Evolutionary conservation across 2,113 vertebrate genomes (phyloP).

Genomic region (Sapayoa aenigma): DNA sequence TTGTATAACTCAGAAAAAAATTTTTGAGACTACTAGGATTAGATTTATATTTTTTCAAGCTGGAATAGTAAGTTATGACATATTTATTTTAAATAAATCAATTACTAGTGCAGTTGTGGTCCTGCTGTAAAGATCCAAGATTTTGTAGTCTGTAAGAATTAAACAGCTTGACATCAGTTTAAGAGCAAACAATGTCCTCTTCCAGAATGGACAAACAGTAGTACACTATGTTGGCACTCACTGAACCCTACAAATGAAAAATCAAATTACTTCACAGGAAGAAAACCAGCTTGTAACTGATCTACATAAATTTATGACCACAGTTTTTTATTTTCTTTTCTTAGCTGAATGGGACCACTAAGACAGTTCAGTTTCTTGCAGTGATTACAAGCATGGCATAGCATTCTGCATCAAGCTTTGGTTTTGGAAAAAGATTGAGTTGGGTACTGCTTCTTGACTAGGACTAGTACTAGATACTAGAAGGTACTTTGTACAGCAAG

Average conservation of each 20-base stretch:
- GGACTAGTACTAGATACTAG: not conserved
- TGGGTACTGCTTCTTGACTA: not conserved
- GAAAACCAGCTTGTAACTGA: not conserved
- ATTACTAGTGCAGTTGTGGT: not conserved
- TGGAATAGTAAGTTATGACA: not conserved
- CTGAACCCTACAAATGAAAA: constrained; percentile 66
- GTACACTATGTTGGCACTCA: constrained; percentile 49
- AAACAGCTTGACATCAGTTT: not conserved
- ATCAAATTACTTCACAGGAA: not conserved
- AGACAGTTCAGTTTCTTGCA: not conserved
- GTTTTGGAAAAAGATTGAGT: not conserved
- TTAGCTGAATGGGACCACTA: not conserved
- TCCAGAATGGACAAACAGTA: not conserved
- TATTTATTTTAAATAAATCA: constrained; percentile 24
- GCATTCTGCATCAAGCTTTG: not conserved
- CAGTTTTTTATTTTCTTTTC: not conserved
- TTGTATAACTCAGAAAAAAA: not conserved
- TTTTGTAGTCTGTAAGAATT: not conserved
- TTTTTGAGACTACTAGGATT: not conserved
- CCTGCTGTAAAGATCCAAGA: not conserved
- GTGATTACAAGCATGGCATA: not conserved
- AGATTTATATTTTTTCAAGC: constrained; percentile 6
- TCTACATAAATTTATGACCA: not conserved
- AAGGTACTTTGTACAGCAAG: not conserved
- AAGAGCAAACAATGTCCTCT: not conserved